Evolutionary conservation across 2,113 vertebrate genomes (phyloP).

Genomic region (Apistogramma diplotaenia): DNA sequence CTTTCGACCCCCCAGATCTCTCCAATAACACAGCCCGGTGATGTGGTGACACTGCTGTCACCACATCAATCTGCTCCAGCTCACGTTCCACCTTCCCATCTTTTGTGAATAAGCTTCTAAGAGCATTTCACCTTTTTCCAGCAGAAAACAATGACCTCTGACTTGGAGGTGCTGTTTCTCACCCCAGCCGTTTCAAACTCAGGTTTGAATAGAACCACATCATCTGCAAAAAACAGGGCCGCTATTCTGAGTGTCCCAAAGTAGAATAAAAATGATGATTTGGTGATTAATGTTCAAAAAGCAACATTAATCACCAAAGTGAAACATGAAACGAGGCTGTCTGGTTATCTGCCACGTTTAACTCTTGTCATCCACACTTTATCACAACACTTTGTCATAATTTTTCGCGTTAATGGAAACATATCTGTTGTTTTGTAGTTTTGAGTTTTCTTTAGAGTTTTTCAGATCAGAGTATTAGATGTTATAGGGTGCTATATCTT

Average conservation of each 20-base stretch:
- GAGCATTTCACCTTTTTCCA: not conserved
- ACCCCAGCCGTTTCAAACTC: not conserved
- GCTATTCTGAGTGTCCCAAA: too few species aligned
- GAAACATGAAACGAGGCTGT: not conserved
- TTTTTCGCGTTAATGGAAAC: not conserved
- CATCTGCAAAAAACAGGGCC: too few species aligned
- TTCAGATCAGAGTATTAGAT: not conserved
- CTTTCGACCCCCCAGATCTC: too few species aligned
- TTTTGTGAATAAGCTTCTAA: not conserved
- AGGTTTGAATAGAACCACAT: too few species aligned
- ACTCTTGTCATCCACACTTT: not conserved
- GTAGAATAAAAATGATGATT: too few species aligned
- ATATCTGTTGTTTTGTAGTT: not conserved
- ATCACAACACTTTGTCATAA: not conserved
- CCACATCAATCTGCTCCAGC: not conserved
- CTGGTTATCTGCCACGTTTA: not conserved
- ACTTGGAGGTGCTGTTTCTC: not conserved
- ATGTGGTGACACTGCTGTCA: too few species aligned
- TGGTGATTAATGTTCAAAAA: too few species aligned
- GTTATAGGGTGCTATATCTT: not conserved
- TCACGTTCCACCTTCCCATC: not conserved
- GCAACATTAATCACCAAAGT: too few species aligned
- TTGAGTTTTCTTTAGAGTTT: not conserved
- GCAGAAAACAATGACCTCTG: not conserved
- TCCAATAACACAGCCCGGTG: not conserved